Base-by-base conservation (phyloP, 2,113 vertebrate species). In the Meleagris gallopavo region DNA sequence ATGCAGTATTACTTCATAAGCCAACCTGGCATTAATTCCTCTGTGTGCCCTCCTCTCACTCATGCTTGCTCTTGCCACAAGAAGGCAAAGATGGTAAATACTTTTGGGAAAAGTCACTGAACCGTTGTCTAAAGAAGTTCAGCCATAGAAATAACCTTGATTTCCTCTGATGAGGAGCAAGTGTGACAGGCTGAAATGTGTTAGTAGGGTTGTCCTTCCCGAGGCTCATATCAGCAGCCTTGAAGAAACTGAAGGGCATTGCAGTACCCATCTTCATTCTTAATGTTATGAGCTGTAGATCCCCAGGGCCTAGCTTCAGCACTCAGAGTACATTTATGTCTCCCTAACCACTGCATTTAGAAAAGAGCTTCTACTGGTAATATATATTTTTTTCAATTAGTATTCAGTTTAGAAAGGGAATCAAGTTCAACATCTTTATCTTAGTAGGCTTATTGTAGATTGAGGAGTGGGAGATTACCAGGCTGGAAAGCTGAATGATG, bases 141-240 rank as follows among this genome's bases (percentile, higher is more conserved):
- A 65, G 24, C 72, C 2, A 2, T n/a, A 21, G 64, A 62, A 60
- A 29, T 20, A 86, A 50, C 13, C 10, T 21, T 46, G 8, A 1
- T 38, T 36, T 43, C 9, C 4, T 2, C 45, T n/a, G 58, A 34
- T 0, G 5, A 40, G 58, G 73, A 76, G 73, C 48, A 1, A 0
- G 0, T 3, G 18, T 45, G 85, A 11, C 2, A 0, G 52, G 64
- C 32, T 0, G 0, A 29, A 13, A 34, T 18, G 25, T 74, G 67
- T 64, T 22, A 32, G 12, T 30, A 41, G 58, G 21, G 19, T 61
- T 40, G 34, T 76, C 38, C 76, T 60, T 72, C 0, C 0, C 4
- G 16, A 32, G 48, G 27, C 54, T 64, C 1, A 0, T 46, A 5
- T 24, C 65, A 54, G 84, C 50, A n/a, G 25, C n/a, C 22, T 25